phyloP scores from a whole-genome alignment of 2,888 invertebrate genomes.

The Eupithecia centaureata region DNA sequence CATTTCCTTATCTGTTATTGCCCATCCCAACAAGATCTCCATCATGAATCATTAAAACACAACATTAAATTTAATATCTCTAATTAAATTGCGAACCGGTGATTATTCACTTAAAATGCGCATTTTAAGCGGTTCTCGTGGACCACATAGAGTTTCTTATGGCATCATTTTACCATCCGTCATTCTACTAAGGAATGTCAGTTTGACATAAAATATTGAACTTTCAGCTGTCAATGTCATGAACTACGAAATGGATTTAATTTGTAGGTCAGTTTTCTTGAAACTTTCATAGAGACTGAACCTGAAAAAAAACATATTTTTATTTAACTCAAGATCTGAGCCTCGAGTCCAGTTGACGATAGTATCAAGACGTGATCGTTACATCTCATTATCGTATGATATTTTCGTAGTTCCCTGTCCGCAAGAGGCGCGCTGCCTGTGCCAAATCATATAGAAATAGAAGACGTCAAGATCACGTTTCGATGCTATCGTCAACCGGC shows the following conservation, averaged over 20 bases:
- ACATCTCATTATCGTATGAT: no score
- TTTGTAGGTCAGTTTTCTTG: not conserved
- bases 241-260: not conserved
- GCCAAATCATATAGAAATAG: no score
- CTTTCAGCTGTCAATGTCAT: constrained; percentile 1
- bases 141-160: constrained; percentile 31
- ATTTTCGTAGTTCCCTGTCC: no score
- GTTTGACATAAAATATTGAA: constrained; percentile 9
- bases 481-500: no score
- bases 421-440: no score
- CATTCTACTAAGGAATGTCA: constrained; percentile 33
- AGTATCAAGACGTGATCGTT: no score
- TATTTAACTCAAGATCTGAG: not conserved
- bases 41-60: constrained; percentile 5
- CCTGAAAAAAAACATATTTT: not conserved
- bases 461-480: no score
- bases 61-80: constrained; percentile 22
- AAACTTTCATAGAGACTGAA: not conserved
- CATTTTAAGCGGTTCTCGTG: constrained; percentile 30
- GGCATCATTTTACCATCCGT: not conserved
- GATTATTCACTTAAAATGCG: constrained; percentile 41
- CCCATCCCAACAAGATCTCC: constrained; percentile 4
- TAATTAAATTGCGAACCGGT: constrained; percentile 25
- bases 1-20: constrained; percentile 7
- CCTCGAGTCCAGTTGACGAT: no score